Conservation (phyloP, 2,113 vertebrate genomes). For the Petromus typicus region DNA sequence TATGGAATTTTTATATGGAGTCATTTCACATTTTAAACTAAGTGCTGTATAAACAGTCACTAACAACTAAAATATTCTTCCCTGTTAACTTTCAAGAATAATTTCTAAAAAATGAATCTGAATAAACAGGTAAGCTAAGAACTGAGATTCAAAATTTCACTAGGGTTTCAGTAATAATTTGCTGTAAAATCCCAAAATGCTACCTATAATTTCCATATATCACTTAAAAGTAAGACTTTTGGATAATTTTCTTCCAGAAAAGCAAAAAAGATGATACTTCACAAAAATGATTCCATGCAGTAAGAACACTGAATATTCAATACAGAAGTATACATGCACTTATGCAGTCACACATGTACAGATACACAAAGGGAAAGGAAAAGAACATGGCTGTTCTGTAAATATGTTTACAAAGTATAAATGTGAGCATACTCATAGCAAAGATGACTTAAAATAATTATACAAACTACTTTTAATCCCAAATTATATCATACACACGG, state of each 20-base stretch:
- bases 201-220: constrained; percentile 34
- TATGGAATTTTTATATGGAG: constrained; percentile 36
- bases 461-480: background rate
- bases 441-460: constrained; percentile 46
- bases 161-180: background rate
- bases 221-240: constrained; percentile 36
- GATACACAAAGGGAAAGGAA: background rate
- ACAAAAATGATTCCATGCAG: constrained; percentile 45
- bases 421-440: constrained; percentile 3
- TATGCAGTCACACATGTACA: background rate
- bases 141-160: constrained; percentile 51
- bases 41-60: background rate
- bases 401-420: constrained; percentile 48
- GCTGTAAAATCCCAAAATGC: background rate
- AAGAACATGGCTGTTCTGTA: constrained; percentile 17
- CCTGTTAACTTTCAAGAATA: constrained; percentile 9
- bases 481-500: constrained; percentile 10
- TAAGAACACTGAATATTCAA: constrained; percentile 29
- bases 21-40: constrained; percentile 2
- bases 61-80: constrained; percentile 15
- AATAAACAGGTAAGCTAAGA: constrained; percentile 25
- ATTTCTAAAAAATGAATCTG: constrained; percentile 20
- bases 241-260: constrained; percentile 32
- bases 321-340: background rate
- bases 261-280: background rate